Evolutionary conservation across 2,113 vertebrate genomes (phyloP), one percentile per base, ranked within the genome.

Genomic region (Coturnix japonica): DNA sequence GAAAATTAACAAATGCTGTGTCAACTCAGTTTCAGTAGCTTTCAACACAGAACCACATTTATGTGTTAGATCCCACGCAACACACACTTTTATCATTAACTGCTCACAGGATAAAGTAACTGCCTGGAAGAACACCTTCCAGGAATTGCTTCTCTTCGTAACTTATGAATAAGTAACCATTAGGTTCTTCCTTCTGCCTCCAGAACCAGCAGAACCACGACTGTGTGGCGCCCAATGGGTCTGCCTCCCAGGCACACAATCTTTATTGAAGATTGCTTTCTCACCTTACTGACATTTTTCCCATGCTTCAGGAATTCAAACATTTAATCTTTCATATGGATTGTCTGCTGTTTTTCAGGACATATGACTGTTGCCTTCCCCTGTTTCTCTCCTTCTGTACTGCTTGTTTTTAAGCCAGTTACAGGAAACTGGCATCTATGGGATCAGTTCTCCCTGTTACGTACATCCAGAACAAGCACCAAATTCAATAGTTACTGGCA

Each of bases 1-100:
- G 83, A 77, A 91, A 95, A 95, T 81, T 96, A 97, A 95, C 65
- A 86, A 87, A 93, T 70, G 81, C 74, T 77, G 56, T 83, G 88
- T 95, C 94, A 95, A 71, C 67, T 79, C 95, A 90, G 57, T 51
- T 94, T 94, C 89, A 93, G 94, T 90, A 96, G 83, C 73, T 92
- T 87, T 89, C 54, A 64, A 88, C 64, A 60, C 61, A 84, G 85
- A 89, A 84, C 81, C 63, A 72, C 84, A 85, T 90, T 95, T 75
- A 74, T 43, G 39, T 77, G 43, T 81, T 67, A 94, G 84, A 95
- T 85, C 95, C 91, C 83, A 92, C 6, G 4, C 69, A 85, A 87
- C 49, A 87, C 89, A 64, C 87, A 49, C 67, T 92, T 92, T 87
- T 77, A 60, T 66, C 91, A 87, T 87, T 70, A 92, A 51, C 37